Base-by-base conservation (phyloP, 1,140 invertebrate genomes). In the Daktulosphaira vitifoliae region DNA sequence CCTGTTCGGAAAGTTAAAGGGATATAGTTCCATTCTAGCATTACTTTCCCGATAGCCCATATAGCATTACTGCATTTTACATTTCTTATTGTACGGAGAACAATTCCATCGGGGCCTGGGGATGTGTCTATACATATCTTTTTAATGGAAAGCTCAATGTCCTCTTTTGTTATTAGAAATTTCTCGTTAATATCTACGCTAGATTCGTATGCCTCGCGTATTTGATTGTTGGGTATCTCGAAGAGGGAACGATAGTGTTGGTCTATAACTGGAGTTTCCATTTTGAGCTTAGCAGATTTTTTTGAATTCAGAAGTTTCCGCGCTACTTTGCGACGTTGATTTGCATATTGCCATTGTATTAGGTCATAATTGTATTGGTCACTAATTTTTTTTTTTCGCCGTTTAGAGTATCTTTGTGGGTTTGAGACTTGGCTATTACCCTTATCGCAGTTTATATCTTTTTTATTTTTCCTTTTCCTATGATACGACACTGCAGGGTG, bases 1-100 rank as follows among this genome's bases (percentile, higher is more conserved):
- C 50, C 50, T 26, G 50, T 52, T 52, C 50, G 50, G 50, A 52
- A 52, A 52, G 50, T 9, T 20, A 49, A 20, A 5, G 46, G 46
- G 46, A 49, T 13, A 52, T 16, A 16, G 18, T 52, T 52, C 50
- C 50, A 52, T 52, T 26, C 7, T 26, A 52, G n/a, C 50, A 52
- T 52, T 16, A 52, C 50, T 52, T 52, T 52, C 3, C 50, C 50
- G 29, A 52, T 33, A 15, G 8, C 29, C 29, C 23, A 52, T 26
- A 52, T 52, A 52, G 50, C 18, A 25, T 52, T 33, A 52, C 8
- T 33, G 18, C 50, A 52, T 22, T 52, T 52, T 16, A 52, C 50
- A 52, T 52, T 52, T 26, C 50, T 6, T 26, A 52, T 25, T 52
- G 39, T 42, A 42, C 39, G 39, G 15, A 42, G 39, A 42, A 42